Percentiles rank a stretch among this genome's conserved stretches.
Evolutionary conservation across 2,888 invertebrate species (phyloP).

Genomic region (Imbricaverruca yamaguchii): DNA sequence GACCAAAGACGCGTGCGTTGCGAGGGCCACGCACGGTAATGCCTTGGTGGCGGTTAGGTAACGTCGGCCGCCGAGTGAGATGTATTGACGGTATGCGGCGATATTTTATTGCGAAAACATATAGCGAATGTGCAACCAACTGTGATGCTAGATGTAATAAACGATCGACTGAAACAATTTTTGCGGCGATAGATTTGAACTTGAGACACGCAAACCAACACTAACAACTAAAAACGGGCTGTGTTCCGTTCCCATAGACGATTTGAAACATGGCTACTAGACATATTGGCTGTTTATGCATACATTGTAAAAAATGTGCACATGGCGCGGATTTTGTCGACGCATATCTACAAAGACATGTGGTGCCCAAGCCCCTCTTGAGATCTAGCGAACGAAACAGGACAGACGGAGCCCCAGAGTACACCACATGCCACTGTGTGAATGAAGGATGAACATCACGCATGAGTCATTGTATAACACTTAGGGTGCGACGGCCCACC

Average conservation of each 20-base stretch:
- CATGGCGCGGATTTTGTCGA: not conserved
- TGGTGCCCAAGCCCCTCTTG: not conserved
- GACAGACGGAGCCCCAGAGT: not conserved
- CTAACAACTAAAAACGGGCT: not conserved
- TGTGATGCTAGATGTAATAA: slow-evolving; percentile 20
- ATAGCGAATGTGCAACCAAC: slow-evolving; percentile 15
- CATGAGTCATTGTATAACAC: too few relatives aligned
- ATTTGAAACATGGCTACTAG: not conserved
- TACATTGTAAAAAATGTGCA: not conserved
- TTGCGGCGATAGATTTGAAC: not conserved
- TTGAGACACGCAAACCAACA: not conserved
- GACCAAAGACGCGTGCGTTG: not conserved
- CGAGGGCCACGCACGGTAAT: not conserved
- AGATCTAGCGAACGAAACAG: not conserved
- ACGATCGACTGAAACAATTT: not conserved
- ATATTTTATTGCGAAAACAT: slow-evolving; percentile 19
- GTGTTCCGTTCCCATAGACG: not conserved
- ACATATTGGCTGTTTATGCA: slow-evolving; percentile 14
- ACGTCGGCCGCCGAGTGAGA: not conserved
- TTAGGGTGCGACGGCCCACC: too few relatives aligned
- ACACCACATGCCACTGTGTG: not conserved
- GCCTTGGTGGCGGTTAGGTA: not conserved
- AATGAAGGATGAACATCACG: not conserved
- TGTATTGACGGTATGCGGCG: not conserved
- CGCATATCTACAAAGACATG: not conserved